Evolutionary conservation across 2,113 vertebrate species (phyloP), one percentile per base, ranked within the genome.

Genomic region (Neodontobutis hainanensis): DNA sequence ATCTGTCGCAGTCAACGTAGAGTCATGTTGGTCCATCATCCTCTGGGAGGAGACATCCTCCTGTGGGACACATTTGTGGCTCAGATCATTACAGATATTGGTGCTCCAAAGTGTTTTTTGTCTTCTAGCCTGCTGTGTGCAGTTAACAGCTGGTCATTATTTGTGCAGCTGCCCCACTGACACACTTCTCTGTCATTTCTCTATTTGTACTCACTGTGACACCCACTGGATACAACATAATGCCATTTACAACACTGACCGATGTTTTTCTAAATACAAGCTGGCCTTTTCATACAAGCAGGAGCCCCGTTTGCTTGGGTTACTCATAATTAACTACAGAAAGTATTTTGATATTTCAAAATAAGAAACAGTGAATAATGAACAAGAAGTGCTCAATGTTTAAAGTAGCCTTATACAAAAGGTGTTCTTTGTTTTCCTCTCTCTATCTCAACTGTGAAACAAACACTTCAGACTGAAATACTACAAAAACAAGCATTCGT

Each of bases 41-140:
- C 91, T 93, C 81, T 89, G 91, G 69, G 87, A 81, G 47, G 90
- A 71, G 3, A 87, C n/a, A 27, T 93, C 93, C 63, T 94, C 93
- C 93, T 94, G 75, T 58, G 55, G 14, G 34, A 15, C 12, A 38
- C 52, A 55, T 11, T 62, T 47, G 38, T 5, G n/a, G 16, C 4
- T 61, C 57, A 51, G 51, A 42, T 47, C 40, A 35, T 64, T 56
- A 42, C 32, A 32, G 46, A 12, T 27, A 12, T 27, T 50, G 49
- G 61, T 32, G 67, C 53, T 16, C 19, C 19, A 47, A 3, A 42
- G 36, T 10, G 47, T 42, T 47, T 44, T 50, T 46, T 45, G 44
- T 55, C 36, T 46, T 35, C 16, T 2, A 15, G 32, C 8, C 43
- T 42, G 52, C 38, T 61, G 59, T 47, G 48, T 45, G 10, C 53